A percentile compares a stretch with the other conserved stretches of the same genome.
Evolutionary conservation across 2,113 vertebrate species (phyloP).

Genomic region (Peucedramus taeniatus): DNA sequence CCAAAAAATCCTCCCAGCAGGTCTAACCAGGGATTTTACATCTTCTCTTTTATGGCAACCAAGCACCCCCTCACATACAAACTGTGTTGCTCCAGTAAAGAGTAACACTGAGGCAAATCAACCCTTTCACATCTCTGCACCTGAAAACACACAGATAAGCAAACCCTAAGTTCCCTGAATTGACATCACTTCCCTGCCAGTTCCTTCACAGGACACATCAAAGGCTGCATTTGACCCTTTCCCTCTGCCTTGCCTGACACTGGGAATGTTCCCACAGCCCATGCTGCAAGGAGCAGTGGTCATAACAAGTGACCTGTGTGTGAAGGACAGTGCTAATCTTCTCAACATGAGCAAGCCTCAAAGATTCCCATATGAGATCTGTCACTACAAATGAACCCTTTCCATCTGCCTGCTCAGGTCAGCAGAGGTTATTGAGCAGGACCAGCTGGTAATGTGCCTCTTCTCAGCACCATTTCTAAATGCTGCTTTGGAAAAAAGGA

Average conservation of each 20-base stretch:
- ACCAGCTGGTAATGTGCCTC: constrained; percentile 63
- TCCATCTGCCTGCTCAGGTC: constrained; percentile 72
- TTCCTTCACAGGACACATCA: constrained; percentile 47
- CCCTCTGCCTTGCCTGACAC: constrained; percentile 15
- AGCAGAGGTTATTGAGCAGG: constrained; percentile 70
- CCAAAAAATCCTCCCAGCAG: neutral
- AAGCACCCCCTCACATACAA: neutral
- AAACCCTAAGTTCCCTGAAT: neutral
- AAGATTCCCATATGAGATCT: constrained; percentile 64
- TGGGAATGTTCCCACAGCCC: constrained; percentile 5
- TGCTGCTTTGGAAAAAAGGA: neutral
- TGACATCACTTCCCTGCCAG: neutral
- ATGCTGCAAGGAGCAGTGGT: constrained; percentile 38
- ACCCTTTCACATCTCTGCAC: neutral
- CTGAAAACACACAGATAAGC: constrained; percentile 34
- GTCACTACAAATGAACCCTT: constrained; percentile 69
- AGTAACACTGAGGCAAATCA: neutral
- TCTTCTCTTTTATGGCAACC: neutral
- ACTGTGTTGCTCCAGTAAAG: neutral
- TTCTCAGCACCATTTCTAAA: constrained; percentile 49
- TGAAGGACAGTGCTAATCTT: constrained; percentile 67
- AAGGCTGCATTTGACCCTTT: constrained; percentile 11
- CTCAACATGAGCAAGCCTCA: constrained; percentile 55
- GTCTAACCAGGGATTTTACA: neutral
- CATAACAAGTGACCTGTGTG: constrained; percentile 53